Evolutionary conservation across 2,888 invertebrate genomes (phyloP), one percentile per base, ranked within the genome.

Genomic region (Cosmopolites sordidus): DNA sequence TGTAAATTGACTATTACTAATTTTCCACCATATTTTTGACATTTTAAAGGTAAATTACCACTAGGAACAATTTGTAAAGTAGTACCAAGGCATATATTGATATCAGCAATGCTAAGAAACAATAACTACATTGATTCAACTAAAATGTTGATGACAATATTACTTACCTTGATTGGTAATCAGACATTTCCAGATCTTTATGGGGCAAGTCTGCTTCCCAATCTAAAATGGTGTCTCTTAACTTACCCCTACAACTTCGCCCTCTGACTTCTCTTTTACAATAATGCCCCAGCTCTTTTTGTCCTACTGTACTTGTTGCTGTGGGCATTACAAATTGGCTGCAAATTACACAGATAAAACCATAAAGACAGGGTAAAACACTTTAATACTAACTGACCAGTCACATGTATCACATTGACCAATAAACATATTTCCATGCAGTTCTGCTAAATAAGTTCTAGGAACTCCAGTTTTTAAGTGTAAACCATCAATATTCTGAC

Each of bases 381-480:
- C 8, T 45, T 18, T 15, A 18, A 30, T 22, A 41, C 14, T 48
- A 43, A 33, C 29, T 38, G 58, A 63, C 63, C 60, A 62, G 73
- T 87, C 86, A 76, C 99, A 99, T 63, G 85, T 81, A 69, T 86
- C 84, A 71, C 99, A 99, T 69, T 94, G 88, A 71, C 96, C 95
- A 27, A 91, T 81, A 76, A 95, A 99, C 89, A 99, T 96, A 73
- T 99, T 97, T 1, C 99, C 99, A 78, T 99, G 99, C 42, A 99
- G 78, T 75, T 99, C 98, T 8, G 96, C 84, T 56, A 99, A 75
- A 68, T 85, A 77, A 63, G 86, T 82, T 54, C 95, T 80, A 0
- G 83, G 77, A 56, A 98, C 75, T 2, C 97, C 97, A 5, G 94
- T 94, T 65, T 90, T 83, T 48, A 97, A 76, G 76, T 99, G 98